A percentile compares a stretch with the other conserved stretches of the same genome.
Conservation (phyloP, 2,113 vertebrate genomes). For the Ia io region DNA sequence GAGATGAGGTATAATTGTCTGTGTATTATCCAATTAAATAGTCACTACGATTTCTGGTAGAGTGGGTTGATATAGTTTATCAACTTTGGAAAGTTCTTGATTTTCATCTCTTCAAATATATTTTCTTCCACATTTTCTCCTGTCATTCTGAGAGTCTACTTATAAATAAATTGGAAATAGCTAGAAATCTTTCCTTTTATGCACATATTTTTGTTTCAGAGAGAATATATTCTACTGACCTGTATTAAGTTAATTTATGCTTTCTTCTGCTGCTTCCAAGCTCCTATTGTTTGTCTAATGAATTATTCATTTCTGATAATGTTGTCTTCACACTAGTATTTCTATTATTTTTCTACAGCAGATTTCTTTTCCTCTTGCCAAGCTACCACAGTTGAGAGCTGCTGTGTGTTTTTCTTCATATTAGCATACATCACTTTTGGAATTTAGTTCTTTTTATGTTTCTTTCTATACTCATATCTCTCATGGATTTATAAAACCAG, state of each 20-base stretch:
- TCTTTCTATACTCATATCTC: background rate
- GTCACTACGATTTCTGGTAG: background rate
- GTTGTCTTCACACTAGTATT: background rate
- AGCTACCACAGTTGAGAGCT: background rate
- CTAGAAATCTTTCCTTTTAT: background rate
- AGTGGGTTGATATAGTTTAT: background rate
- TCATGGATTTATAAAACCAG: background rate
- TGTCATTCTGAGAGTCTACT: background rate
- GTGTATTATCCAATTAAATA: background rate
- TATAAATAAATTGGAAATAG: background rate
- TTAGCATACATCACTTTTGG: background rate
- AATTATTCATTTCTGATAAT: background rate
- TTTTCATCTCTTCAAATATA: background rate
- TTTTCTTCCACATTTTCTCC: background rate
- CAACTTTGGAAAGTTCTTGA: background rate
- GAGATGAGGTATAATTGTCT: background rate
- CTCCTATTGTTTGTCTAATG: background rate
- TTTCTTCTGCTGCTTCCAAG: background rate
- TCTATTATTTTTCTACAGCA: background rate
- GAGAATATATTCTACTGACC: background rate
- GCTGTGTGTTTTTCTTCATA: background rate
- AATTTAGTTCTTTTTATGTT: background rate
- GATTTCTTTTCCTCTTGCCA: background rate
- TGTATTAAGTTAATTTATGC: background rate
- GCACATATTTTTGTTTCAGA: background rate